Evolutionary conservation across 2,113 vertebrate genomes (phyloP).

Genomic region (Clarias gariepinus): DNA sequence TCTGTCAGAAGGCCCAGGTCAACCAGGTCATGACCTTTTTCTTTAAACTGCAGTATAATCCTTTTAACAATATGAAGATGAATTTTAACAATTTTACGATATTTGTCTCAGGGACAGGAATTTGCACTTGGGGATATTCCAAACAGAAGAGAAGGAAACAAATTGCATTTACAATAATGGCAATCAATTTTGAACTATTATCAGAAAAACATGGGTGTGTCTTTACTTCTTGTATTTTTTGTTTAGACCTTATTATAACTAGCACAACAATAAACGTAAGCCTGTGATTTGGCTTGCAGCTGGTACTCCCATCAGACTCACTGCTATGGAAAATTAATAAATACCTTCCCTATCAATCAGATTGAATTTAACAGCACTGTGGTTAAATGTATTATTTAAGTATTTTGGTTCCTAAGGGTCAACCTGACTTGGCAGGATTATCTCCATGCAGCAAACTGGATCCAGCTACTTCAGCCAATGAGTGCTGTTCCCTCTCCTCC

Average conservation of each 20-base stretch:
- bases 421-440: not conserved
- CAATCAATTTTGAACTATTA: no score
- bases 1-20: no score
- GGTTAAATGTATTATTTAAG: not conserved
- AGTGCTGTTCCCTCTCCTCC: slow-evolving; percentile 33
- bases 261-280: not conserved
- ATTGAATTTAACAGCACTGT: not conserved
- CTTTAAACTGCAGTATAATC: no score
- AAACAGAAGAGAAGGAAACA: no score
- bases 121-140: no score
- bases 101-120: no score
- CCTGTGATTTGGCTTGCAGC: not conserved
- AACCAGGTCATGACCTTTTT: no score
- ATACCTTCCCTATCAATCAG: not conserved
- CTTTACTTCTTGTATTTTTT: no score
- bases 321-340: not conserved
- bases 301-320: not conserved
- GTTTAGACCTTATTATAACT: not conserved
- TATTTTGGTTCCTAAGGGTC: not conserved
- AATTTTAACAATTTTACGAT: no score
- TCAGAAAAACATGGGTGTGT: no score
- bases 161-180: no score
- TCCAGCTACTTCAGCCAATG: slow-evolving; percentile 25
- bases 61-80: no score
- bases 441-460: not conserved